These are phyloP conservation scores for Idaea biselata DNA, from an alignment of 2,888 invertebrate species.

Conservation along the genomic window DNA sequence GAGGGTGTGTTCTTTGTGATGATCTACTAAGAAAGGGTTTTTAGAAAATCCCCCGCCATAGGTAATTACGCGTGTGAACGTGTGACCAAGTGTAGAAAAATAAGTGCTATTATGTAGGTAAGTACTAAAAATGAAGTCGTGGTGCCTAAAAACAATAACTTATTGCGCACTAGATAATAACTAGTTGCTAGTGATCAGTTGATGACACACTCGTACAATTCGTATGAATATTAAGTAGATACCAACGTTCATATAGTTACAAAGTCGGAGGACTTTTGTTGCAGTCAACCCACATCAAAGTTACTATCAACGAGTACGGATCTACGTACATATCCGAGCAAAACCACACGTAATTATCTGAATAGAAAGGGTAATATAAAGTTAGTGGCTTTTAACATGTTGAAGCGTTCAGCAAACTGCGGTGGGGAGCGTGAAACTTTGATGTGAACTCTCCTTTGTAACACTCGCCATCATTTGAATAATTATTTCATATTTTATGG, in stretches of 20 bases:
- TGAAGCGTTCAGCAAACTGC: conserved; percentile 66
- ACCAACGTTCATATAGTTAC: conserved; percentile 18
- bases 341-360: conserved; percentile 57
- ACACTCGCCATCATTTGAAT: conserved; percentile 52
- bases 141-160: too few relatives aligned
- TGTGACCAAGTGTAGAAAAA: too few relatives aligned
- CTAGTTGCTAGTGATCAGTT: too few relatives aligned
- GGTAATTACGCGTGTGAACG: too few relatives aligned
- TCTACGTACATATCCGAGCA: conserved; percentile 24
- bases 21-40: too few relatives aligned
- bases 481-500: conserved; percentile 33
- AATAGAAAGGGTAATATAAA: conserved; percentile 64
- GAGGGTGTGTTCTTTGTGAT: too few relatives aligned
- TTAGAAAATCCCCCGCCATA: too few relatives aligned
- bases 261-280: conserved; percentile 27
- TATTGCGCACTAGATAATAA: too few relatives aligned
- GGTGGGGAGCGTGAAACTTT: conserved; percentile 60
- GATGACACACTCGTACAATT: too few relatives aligned
- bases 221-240: too few relatives aligned
- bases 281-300: conserved; percentile 25
- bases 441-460: conserved; percentile 53
- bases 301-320: conserved; percentile 25
- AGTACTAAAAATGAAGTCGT: too few relatives aligned
- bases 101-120: too few relatives aligned
- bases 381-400: conserved; percentile 69